Evolutionary conservation across 2,888 invertebrate species (phyloP).

Genomic region (Oconnorella tubifera): DNA sequence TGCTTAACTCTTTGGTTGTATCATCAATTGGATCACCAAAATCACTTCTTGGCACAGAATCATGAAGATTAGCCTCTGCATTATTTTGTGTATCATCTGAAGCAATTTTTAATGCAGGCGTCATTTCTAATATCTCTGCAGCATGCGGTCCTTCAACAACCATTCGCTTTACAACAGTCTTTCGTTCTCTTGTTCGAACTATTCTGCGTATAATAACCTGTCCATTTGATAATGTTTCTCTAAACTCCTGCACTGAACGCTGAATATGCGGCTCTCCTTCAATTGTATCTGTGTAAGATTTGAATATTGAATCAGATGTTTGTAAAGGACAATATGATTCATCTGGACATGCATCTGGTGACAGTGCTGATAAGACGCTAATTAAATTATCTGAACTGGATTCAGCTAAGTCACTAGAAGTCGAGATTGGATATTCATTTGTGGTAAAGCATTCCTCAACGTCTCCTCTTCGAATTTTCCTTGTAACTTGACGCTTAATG

Average conservation of each 20-base stretch:
- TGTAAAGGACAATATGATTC: not conserved
- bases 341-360: not conserved
- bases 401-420: too few species aligned
- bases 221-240: conserved; percentile 37
- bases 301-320: conserved; percentile 17
- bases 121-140: conserved; percentile 17
- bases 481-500: conserved; percentile 18
- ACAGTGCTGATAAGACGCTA: not conserved
- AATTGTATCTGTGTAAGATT: conserved; percentile 33
- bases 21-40: not conserved
- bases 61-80: too few species aligned
- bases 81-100: too few species aligned
- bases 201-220: conserved; percentile 39
- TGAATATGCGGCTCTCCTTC: conserved; percentile 36
- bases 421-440: conserved; percentile 29
- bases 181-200: conserved; percentile 41
- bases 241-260: conserved; percentile 36
- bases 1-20: too few species aligned
- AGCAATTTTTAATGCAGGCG: not conserved
- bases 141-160: conserved; percentile 38
- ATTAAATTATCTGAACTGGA: conserved; percentile 14
- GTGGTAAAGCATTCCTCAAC: conserved; percentile 34
- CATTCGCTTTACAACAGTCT: conserved; percentile 38
- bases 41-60: too few species aligned
- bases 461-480: conserved; percentile 24